Evolutionary conservation across 2,113 vertebrate species (phyloP), one percentile per base, ranked within the genome.

Genomic region (Tenrec ecaudatus): DNA sequence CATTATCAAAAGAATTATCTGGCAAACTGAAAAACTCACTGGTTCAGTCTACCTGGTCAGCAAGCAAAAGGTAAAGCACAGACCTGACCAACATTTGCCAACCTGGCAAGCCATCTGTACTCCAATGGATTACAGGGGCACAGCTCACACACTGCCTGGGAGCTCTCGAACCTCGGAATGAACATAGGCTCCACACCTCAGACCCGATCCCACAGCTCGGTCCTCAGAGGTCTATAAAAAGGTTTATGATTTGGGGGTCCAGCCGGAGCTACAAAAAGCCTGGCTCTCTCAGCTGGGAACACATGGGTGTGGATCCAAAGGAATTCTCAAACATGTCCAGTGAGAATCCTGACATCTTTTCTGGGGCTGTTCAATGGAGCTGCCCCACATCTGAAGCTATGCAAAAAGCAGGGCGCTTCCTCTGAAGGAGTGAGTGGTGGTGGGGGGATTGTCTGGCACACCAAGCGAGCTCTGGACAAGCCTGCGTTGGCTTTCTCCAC

Each of bases 321-420:
- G 62, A 53, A 71, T 85, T 82, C 82, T 64, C 75, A 93, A 94
- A 91, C 25, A 77, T 62, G 73, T 95, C 64, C 31, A 79, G 20
- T 0, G 16, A 76, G 73, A 90, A 87, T 38, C 64, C 68, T n/a
- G 53, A 78, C 33, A 17, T 82, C 31, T n/a, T 33, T 79, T 43
- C 38, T 23, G 22, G 2, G 64, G 79, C 60, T 2, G 29, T 3
- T 31, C 19, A 73, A 76, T 0, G 16, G 3, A 14, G 15, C 31
- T 14, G 4, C 2, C 43, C 36, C 33, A 2, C 31, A 22, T 33
- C 7, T 7, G 31, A 78, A 53, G 16, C 47, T 62, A 27, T 33
- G 64, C 12, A 90, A 79, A 84, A 93, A 73, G 19, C 19, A 9
- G 16, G 47, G 8, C 57, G 68, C 47, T 47, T 47, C 57, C 71